phyloP scores from a whole-genome alignment of 2,113 vertebrate species.

The Gavia stellata region DNA sequence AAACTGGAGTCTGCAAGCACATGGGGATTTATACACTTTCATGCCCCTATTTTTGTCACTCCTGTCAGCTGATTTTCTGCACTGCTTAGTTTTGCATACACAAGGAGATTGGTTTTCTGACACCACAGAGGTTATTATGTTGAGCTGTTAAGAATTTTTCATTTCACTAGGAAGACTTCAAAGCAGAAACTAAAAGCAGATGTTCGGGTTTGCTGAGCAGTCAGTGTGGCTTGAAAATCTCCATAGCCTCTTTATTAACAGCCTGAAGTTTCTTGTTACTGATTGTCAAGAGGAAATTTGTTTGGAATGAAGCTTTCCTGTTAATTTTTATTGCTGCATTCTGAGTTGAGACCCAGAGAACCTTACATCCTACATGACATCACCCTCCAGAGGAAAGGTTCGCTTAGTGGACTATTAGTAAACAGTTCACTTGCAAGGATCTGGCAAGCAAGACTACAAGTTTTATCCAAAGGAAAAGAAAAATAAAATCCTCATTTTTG shows the following conservation, averaged over 20 bases:
- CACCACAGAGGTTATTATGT: neutral
- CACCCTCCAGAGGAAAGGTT: neutral
- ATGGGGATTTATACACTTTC: neutral
- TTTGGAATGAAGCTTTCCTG: conserved; percentile 31
- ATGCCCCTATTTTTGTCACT: neutral
- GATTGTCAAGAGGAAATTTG: conserved; percentile 32
- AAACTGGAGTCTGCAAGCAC: neutral
- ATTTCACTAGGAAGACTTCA: conserved; percentile 50
- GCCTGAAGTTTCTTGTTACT: conserved; percentile 30
- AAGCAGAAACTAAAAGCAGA: conserved; percentile 60
- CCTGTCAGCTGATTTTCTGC: neutral
- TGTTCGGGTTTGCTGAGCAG: conserved; percentile 42
- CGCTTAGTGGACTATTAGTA: neutral
- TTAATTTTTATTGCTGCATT: conserved; percentile 42
- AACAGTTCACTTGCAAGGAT: neutral
- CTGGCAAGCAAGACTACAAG: neutral
- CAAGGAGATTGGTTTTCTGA: conserved; percentile 10
- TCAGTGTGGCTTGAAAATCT: conserved; percentile 6
- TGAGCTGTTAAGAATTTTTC: conserved; percentile 20
- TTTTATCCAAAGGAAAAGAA: neutral
- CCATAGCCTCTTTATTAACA: neutral
- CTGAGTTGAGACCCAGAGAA: neutral
- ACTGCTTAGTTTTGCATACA: neutral
- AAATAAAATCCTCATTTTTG: neutral
- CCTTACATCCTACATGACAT: neutral